These are phyloP conservation scores for Ascidia mentula DNA, from an alignment of 23 tunicate species.

Conservation along the genomic window DNA sequence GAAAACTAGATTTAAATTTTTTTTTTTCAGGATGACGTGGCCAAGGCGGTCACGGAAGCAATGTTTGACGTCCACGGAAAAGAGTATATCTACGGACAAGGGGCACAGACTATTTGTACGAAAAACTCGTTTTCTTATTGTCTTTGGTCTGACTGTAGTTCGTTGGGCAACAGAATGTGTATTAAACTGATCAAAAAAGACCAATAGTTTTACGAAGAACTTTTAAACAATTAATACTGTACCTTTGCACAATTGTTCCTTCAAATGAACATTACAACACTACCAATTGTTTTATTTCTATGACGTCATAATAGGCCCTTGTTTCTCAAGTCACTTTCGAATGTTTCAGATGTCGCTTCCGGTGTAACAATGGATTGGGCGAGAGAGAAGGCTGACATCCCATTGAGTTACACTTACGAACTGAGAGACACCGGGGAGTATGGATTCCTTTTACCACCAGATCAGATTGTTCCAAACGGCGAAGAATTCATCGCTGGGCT, in stretches of 20 bases:
- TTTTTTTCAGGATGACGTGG: conserved; percentile 44
- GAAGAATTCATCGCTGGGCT: conserved; percentile 51
- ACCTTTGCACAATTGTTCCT: background rate
- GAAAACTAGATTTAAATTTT: background rate
- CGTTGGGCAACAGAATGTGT: background rate
- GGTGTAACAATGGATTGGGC: conserved; percentile 54
- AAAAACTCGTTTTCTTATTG: too few species aligned
- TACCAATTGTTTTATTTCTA: too few species aligned
- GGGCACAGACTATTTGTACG: conserved; percentile 67
- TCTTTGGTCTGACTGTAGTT: too few species aligned
- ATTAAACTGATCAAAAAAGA: background rate
- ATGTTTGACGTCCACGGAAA: conserved; percentile 41
- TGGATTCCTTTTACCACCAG: conserved; percentile 50
- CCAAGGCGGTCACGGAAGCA: conserved; percentile 62
- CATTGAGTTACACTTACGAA: conserved; percentile 37
- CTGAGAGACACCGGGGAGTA: conserved; percentile 51
- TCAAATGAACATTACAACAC: background rate
- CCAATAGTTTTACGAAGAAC: too few species aligned
- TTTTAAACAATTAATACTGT: background rate
- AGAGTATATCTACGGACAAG: conserved; percentile 48
- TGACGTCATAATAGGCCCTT: too few species aligned
- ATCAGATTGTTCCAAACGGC: conserved; percentile 58
- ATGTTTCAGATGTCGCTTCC: conserved; percentile 28
- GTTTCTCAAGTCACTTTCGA: too few species aligned
- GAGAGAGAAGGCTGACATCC: conserved; percentile 21